Conservation (phyloP, 1,140 invertebrate genomes). For the Sesamia nonagrioides region DNA sequence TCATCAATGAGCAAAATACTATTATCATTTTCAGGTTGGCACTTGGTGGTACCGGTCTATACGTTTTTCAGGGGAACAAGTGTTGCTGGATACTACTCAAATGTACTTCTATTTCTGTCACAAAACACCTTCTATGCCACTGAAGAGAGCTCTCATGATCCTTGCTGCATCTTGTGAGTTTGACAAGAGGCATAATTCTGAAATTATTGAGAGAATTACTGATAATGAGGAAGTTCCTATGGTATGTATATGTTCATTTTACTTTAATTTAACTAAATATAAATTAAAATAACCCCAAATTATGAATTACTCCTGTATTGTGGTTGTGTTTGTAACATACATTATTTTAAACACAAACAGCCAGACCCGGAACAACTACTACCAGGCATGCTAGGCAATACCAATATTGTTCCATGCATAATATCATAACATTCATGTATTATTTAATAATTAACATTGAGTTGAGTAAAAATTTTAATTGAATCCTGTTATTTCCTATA, state of each 20-base stretch:
- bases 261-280: background rate
- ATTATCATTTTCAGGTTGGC: constrained; percentile 90
- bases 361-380: no score
- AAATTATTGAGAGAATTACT: constrained; percentile 96
- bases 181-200: constrained; percentile 97
- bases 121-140: constrained; percentile 97
- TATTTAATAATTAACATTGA: no score
- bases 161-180: constrained; percentile 98
- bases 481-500: no score
- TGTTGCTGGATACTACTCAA: constrained; percentile 97
- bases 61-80: constrained; percentile 98
- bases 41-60: constrained; percentile 99
- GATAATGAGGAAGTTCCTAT: constrained; percentile 98
- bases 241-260: constrained; percentile 87
- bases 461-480: no score
- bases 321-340: no score
- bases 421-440: no score
- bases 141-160: constrained; percentile 98
- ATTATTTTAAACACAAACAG: no score
- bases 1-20: background rate
- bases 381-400: no score
- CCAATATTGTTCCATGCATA: no score
- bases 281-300: no score
- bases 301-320: no score
- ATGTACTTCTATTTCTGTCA: constrained; percentile 98